A percentile compares a stretch with the other conserved stretches of the same genome.
Evolutionary conservation across 2,113 vertebrate genomes (phyloP).

Genomic region (Lepus americanus): DNA sequence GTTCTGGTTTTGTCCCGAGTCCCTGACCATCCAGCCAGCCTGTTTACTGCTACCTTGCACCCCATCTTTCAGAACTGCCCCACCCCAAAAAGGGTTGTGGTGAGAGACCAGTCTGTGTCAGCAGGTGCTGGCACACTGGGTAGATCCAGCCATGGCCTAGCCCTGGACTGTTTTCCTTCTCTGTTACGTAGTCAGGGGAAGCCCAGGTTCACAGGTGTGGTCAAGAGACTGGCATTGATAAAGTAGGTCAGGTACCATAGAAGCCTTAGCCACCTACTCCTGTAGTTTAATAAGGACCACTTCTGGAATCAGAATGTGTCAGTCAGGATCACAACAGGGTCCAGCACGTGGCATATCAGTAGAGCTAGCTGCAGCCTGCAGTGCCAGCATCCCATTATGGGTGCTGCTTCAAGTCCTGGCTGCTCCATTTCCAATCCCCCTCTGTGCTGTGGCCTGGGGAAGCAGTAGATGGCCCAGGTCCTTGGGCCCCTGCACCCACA

Average conservation of each 20-base stretch:
- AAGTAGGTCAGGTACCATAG: background rate
- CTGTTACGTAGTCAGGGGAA: background rate
- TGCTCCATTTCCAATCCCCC: too few relatives aligned
- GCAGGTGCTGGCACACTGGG: background rate
- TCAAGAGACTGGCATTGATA: background rate
- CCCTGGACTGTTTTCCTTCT: background rate
- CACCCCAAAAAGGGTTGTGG: background rate
- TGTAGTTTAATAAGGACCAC: background rate
- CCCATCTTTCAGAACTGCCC: background rate
- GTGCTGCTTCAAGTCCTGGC: too few relatives aligned
- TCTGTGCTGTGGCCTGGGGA: too few relatives aligned
- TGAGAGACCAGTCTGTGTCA: background rate
- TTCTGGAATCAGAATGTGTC: background rate
- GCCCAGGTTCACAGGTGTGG: background rate
- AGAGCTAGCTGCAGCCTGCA: too few relatives aligned
- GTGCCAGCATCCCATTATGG: too few relatives aligned
- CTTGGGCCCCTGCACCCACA: too few relatives aligned
- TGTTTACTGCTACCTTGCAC: background rate
- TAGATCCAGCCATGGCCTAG: background rate
- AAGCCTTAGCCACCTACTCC: background rate
- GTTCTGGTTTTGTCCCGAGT: background rate
- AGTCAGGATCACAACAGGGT: background rate
- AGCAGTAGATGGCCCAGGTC: too few relatives aligned
- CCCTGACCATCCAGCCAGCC: background rate
- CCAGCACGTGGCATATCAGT: too few relatives aligned